phyloP scores from a whole-genome alignment of 2,888 invertebrate genomes.

The Philopedon plagiatum region DNA sequence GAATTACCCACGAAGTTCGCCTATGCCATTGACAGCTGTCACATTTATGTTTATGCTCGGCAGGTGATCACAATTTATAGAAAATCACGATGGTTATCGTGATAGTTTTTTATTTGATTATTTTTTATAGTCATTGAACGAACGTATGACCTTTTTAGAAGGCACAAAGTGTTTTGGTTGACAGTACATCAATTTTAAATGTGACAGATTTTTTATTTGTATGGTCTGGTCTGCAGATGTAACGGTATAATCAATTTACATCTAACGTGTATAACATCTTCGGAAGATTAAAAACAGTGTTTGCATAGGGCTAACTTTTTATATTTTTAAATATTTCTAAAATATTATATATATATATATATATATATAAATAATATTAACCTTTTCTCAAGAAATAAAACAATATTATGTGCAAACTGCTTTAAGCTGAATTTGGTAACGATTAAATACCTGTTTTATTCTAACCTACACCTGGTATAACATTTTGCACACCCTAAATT shows the following conservation, averaged over 20 bases:
- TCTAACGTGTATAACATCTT: background rate
- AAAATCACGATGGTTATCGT: slow-evolving; percentile 54
- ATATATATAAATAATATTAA: background rate
- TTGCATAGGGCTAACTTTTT: too few species aligned
- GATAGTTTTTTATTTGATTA: slow-evolving; percentile 46
- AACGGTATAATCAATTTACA: slow-evolving; percentile 2
- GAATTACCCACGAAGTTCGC: slow-evolving; percentile 50
- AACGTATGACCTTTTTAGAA: slow-evolving; percentile 40
- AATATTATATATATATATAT: too few species aligned
- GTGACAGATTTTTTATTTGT: slow-evolving; percentile 12
- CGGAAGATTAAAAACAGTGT: too few species aligned
- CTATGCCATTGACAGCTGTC: slow-evolving; percentile 52
- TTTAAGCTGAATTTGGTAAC: slow-evolving; percentile 6
- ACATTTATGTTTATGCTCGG: slow-evolving; percentile 53
- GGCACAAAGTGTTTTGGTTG: slow-evolving; percentile 27
- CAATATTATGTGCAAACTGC: background rate
- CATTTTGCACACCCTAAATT: slow-evolving; percentile 46
- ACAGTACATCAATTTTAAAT: slow-evolving; percentile 25
- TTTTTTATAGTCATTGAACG: slow-evolving; percentile 36
- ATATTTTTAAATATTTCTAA: too few species aligned
- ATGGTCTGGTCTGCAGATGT: background rate
- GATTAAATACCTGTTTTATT: slow-evolving; percentile 1
- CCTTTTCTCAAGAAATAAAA: background rate
- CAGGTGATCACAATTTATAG: slow-evolving; percentile 54
- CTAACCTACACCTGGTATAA: slow-evolving; percentile 1